Conservation (phyloP, 2,888 invertebrate genomes). For the Dryomyza anilis region DNA sequence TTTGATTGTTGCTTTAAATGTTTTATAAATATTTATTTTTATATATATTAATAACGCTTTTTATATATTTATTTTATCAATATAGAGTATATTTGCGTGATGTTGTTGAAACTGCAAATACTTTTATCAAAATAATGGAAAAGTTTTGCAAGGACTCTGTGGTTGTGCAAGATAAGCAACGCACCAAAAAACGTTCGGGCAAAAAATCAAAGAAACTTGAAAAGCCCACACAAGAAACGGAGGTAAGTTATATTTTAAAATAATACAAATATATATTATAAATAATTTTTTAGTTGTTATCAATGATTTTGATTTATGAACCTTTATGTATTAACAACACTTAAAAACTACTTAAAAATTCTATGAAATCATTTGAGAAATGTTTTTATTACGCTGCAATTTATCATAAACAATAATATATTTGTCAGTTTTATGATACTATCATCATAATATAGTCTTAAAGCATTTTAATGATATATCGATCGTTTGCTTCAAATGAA, state of each 20-base stretch:
- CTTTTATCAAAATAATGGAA: slow-evolving; percentile 90
- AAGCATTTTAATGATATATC: too few relatives aligned
- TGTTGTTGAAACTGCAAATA: slow-evolving; percentile 85
- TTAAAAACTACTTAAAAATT: too few relatives aligned
- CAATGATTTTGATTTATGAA: too few relatives aligned
- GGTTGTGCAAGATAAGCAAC: slow-evolving; percentile 73
- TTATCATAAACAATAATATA: too few relatives aligned
- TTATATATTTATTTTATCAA: slow-evolving; percentile 31
- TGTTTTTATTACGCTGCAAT: too few relatives aligned
- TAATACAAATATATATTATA: too few relatives aligned
- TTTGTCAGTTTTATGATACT: too few relatives aligned
- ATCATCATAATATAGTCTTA: too few relatives aligned
- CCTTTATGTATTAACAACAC: too few relatives aligned
- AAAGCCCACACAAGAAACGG: slow-evolving; percentile 57
- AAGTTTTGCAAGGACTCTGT: slow-evolving; percentile 69
- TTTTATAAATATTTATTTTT: not conserved
- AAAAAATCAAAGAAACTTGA: slow-evolving; percentile 51
- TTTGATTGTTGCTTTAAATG: slow-evolving; percentile 16
- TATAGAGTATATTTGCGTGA: slow-evolving; percentile 81
- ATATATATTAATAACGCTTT: not conserved
- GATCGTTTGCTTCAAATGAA: too few relatives aligned
- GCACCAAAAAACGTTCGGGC: slow-evolving; percentile 41
- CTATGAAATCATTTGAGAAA: too few relatives aligned
- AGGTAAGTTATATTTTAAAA: slow-evolving; percentile 40
- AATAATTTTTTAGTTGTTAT: too few relatives aligned